Evolutionary conservation across 2,113 vertebrate genomes (phyloP).

Genomic region (Rhodinocichla rosea): DNA sequence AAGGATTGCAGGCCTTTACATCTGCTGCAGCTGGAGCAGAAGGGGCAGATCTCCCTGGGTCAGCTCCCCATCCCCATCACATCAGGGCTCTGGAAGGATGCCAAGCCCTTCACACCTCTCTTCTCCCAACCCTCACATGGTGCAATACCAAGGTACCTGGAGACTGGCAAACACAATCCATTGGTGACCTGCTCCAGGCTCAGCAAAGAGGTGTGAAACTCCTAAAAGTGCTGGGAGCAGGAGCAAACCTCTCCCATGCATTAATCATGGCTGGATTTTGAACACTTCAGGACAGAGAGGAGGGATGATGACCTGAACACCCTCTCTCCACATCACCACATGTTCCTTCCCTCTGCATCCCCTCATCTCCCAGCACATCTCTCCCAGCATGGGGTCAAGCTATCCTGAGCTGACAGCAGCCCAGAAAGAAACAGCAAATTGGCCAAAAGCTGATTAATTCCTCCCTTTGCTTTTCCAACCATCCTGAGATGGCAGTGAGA

Average conservation of each 20-base stretch:
- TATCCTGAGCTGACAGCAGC: neutral
- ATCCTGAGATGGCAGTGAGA: neutral
- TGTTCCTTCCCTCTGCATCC: neutral
- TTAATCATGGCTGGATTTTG: neutral
- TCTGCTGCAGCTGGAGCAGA: neutral
- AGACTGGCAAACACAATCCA: neutral
- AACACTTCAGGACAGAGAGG: neutral
- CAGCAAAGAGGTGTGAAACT: neutral
- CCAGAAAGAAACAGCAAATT: neutral
- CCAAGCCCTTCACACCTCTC: neutral
- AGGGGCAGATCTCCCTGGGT: fast-evolving
- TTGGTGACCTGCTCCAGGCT: neutral
- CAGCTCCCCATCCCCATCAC: fast-evolving
- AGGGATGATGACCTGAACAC: neutral
- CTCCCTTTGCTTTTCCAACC: neutral
- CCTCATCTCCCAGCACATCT: neutral
- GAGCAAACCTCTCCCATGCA: neutral
- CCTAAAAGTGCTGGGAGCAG: neutral
- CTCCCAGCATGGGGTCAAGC: neutral
- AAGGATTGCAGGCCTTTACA: neutral
- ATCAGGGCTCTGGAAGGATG: neutral
- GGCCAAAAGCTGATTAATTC: neutral
- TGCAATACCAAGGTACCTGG: neutral
- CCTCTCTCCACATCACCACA: neutral
- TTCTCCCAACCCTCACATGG: neutral